Evolutionary conservation across 1,140 invertebrate genomes (phyloP).

Genomic region (Rhopalosiphum maidis): DNA sequence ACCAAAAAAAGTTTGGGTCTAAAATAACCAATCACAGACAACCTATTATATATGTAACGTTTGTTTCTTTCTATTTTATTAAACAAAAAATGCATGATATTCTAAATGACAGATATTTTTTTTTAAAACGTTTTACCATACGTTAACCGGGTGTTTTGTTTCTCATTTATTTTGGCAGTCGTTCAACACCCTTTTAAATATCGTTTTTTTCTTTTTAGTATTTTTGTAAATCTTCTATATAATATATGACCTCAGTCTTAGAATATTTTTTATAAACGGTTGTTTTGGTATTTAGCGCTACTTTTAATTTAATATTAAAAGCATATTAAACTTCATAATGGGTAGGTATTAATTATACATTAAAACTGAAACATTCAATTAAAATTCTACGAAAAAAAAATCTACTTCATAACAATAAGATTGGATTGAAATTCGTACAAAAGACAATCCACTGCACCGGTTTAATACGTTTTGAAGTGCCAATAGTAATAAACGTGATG

Average conservation of each 20-base stretch:
- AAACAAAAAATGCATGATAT: neutral
- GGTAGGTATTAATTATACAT: neutral
- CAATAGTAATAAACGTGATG: neutral
- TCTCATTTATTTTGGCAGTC: slow-evolving; percentile 10
- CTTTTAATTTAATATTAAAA: neutral
- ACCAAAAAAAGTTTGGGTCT: neutral
- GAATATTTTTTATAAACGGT: neutral
- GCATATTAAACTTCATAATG: neutral
- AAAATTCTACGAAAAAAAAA: neutral
- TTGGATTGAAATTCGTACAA: neutral
- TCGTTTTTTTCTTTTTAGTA: neutral
- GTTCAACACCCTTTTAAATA: slow-evolving; percentile 28
- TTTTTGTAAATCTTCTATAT: neutral
- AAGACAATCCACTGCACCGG: neutral
- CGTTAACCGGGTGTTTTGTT: slow-evolving; percentile 25
- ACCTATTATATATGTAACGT: neutral
- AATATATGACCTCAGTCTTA: neutral
- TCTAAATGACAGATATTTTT: slow-evolving; percentile 31
- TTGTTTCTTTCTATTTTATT: neutral
- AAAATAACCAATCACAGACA: slow-evolving; percentile 6
- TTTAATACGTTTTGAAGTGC: neutral
- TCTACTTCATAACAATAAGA: neutral
- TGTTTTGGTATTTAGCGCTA: neutral
- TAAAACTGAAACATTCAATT: neutral
- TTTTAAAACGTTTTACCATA: neutral